Evolutionary conservation across 2,888 invertebrate species (phyloP), one percentile per base, ranked within the genome.

Genomic region (Hydriomena furcata): DNA sequence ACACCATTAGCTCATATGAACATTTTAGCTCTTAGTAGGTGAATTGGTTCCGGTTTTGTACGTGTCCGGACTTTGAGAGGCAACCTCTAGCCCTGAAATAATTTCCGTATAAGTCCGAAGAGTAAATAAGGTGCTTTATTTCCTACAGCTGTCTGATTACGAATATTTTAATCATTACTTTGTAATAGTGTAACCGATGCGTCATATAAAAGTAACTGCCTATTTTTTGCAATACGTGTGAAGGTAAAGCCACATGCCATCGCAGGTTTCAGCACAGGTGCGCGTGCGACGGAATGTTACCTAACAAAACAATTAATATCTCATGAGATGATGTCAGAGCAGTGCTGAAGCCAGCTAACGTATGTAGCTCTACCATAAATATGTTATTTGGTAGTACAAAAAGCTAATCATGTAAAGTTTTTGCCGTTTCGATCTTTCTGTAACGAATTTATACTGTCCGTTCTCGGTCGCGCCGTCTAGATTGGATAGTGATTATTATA

Each of bases 361-460:
- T 41, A 35, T 31, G 25, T 25, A 23, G 34, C 13, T 7, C 5
- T n/a, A 7, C 13, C 23, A 11, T 63, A 63, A 69, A 57, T 7
- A 70, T 66, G 69, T 74, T 69, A 65, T 69, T 73, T 68, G 77
- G 77, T 80, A 87, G 86, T 88, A 84, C 86, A 87, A 86, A 87
- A 76, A 63, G 52, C 49, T 55, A 60, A 65, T 64, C 62, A 66
- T 68, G 73, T 74, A 73, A 70, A 71, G 71, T 76, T 68, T 64
- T 66, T 66, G 71, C 73, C 65, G 73, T 72, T 75, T 73, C 65
- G 68, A 71, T 79, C 71, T 76, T 77, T 65, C 8, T 73, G 69
- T 80, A 77, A 80, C 84, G 85, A 84, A 84, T 86, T 86, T 82
- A 82, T 76, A n/a, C n/a, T 75, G 68, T 71, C 58, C 63, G 63